Base-by-base conservation (phyloP, 2,113 vertebrate genomes). In the Myotis lucifugus region DNA sequence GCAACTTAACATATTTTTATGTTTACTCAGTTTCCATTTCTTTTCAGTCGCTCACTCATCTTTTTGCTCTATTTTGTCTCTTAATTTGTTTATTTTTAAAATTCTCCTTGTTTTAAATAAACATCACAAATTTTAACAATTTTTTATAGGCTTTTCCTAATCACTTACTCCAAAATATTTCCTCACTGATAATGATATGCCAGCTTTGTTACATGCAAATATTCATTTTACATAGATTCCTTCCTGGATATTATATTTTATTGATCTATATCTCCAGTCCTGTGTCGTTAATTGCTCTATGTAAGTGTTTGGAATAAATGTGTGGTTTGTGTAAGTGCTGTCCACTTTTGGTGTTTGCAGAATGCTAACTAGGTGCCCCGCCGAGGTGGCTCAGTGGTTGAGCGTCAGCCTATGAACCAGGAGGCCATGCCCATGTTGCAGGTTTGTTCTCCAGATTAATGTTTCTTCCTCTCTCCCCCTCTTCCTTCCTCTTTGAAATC, bases 101-200 rank as follows among this genome's bases (percentile, higher is more conserved):
- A 85, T 70, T 52, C 17, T 82, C 34, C 70, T 87, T 74, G n/a
- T 93, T 90, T 91, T 90, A 69, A 69, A 37, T 61, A n/a, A 67
- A 74, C 40, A n/a, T 54, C 34, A 54, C 74, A 93, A 27, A 81
- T 76, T 69, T 40, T 90, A 66, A 79, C 9, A 54, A 0, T 78
- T 29, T 85, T 77, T 84, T 56, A 37, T 50, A 9, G 18, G 6
- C 3, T 81, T 19, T 87, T 91, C 54, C 34, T 77, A 74, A 82
- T 74, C 82, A 64, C 15, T 61, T 92, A 74, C 21, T 67, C n/a
- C 27, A 46, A 29, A 23, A 56, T 76, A 48, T 50, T 93, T 81
- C 42, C 46, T 81, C 40, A 61, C 56, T 82, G 82, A 42, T 93
- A 52, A 69, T 61, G 82, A 93, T 74, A 59, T 59, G 67, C 8